phyloP scores from a whole-genome alignment of 2,888 invertebrate genomes.

The Hypolimnas misippus region DNA sequence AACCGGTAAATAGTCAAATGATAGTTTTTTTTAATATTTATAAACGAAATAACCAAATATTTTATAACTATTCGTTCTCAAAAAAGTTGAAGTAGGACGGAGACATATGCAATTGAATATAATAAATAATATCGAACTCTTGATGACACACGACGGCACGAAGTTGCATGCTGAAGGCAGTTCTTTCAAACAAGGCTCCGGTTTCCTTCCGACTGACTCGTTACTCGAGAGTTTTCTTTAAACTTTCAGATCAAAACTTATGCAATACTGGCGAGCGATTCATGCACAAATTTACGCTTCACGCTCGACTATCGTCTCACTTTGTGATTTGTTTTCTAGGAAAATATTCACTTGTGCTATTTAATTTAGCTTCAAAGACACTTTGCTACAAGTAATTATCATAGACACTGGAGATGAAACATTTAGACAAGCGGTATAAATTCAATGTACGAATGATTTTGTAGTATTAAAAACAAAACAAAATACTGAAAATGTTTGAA shows the following conservation, averaged over 20 bases:
- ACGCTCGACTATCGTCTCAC: slow-evolving; percentile 10
- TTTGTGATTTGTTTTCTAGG: slow-evolving; percentile 5
- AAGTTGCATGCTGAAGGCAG: slow-evolving; percentile 14
- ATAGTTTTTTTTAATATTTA: too few relatives aligned
- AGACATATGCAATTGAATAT: neutral
- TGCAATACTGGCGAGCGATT: slow-evolving; percentile 15
- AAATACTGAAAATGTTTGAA: too few relatives aligned
- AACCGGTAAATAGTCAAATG: too few relatives aligned
- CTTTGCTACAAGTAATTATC: neutral
- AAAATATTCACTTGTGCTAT: neutral
- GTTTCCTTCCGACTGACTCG: slow-evolving; percentile 34
- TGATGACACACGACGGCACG: slow-evolving; percentile 10
- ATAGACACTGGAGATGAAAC: neutral
- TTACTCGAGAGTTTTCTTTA: slow-evolving; percentile 25
- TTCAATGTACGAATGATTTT: too few relatives aligned
- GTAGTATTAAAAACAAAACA: too few relatives aligned
- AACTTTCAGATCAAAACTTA: slow-evolving; percentile 14
- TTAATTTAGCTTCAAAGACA: neutral
- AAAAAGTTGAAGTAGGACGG: neutral
- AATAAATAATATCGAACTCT: slow-evolving; percentile 2
- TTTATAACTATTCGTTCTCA: neutral
- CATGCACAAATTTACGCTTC: slow-evolving; percentile 20
- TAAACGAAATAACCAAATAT: too few relatives aligned
- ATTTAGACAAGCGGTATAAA: too few relatives aligned
- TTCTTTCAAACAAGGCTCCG: slow-evolving; percentile 22